A percentile compares a stretch with the other conserved stretches of the same genome.
phyloP scores from a whole-genome alignment of 2,888 invertebrate species.

The Seira musarum region DNA sequence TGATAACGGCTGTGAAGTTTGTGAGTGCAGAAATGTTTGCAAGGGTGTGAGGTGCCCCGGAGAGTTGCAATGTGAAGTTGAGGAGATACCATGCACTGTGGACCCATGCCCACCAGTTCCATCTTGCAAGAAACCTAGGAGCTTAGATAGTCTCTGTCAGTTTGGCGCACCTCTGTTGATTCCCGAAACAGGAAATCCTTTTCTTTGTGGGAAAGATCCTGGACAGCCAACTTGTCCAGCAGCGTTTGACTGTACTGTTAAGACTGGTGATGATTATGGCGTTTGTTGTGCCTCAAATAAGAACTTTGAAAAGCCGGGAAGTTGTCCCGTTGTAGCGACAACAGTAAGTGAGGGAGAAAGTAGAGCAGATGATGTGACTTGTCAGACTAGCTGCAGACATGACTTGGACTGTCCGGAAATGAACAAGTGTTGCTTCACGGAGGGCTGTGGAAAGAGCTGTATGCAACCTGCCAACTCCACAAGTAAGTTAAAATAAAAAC shows the following conservation, averaged over 20 bases:
- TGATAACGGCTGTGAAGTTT: slow-evolving; percentile 81
- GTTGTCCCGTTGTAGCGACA: slow-evolving; percentile 77
- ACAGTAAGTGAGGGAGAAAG: slow-evolving; percentile 71
- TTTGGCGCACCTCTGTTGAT: slow-evolving; percentile 80
- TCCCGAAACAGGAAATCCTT: slow-evolving; percentile 82
- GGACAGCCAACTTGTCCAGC: slow-evolving; percentile 90
- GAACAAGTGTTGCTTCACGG: slow-evolving; percentile 86
- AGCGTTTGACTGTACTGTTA: slow-evolving; percentile 85
- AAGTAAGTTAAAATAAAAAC: slow-evolving; percentile 71
- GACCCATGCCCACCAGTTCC: slow-evolving; percentile 90
- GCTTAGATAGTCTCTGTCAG: slow-evolving; percentile 84
- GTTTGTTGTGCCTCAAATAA: slow-evolving; percentile 88
- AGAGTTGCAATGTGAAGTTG: slow-evolving; percentile 80
- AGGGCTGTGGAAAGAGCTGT: slow-evolving; percentile 83
- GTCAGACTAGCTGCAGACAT: slow-evolving; percentile 74
- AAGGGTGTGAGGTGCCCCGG: slow-evolving; percentile 74
- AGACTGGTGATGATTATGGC: slow-evolving; percentile 86
- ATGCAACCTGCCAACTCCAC: slow-evolving; percentile 84
- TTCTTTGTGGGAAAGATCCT: slow-evolving; percentile 85
- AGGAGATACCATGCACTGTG: slow-evolving; percentile 83
- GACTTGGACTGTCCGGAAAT: slow-evolving; percentile 87
- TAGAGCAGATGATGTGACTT: slow-evolving; percentile 61
- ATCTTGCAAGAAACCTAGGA: slow-evolving; percentile 86
- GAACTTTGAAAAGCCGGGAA: slow-evolving; percentile 84
- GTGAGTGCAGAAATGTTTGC: slow-evolving; percentile 75